Evolutionary conservation across 2,113 vertebrate species (phyloP), one percentile per base, ranked within the genome.

Genomic region (Campylomormyrus numenius): DNA sequence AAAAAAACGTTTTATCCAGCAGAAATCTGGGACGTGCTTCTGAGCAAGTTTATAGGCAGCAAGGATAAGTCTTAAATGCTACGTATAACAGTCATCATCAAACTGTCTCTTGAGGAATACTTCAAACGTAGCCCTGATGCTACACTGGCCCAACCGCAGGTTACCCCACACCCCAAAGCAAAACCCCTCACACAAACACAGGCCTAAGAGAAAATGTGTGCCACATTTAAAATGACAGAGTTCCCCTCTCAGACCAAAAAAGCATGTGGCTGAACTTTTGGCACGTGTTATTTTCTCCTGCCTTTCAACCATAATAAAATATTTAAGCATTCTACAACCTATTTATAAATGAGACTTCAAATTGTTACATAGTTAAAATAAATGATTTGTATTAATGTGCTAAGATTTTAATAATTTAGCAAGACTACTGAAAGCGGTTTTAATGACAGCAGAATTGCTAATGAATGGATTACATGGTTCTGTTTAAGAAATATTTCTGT

Each of bases 1-100:
- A 89, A 77, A 83, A 10, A 70, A 42, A 70, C 56, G n/a, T 90
- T 83, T 90, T 27, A 89, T 86, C 17, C 83, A 50, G 56, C 21
- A 85, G 21, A 90, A 53, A 52, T 84, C 56, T 90, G 46, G 85
- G 24, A 27, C 48, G 89, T 52, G 62, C 49, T 70, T 15, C 52
- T 48, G 89, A 62, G 56, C 15, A 39, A 70, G 56, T 88, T 53
- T 27, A 87, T 87, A 49, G 85, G 86, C 85, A 9, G 9, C 48
- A 52, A 19, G 62, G 48, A 85, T 58, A 19, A 46, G 27, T 56
- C 89, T 89, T 85, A 31, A 89, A 90, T 77, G 62, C 85, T 85
- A 53, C 62, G 50, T 74, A 48, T 66, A 27, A 77, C 13, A 27
- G 66, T 31, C 46, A 42, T 21, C 85, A 88, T 74, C 56, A 56